These are phyloP conservation scores for Erinaceus europaeus DNA, from an alignment of 2,113 vertebrate species.

Conservation along the genomic window DNA sequence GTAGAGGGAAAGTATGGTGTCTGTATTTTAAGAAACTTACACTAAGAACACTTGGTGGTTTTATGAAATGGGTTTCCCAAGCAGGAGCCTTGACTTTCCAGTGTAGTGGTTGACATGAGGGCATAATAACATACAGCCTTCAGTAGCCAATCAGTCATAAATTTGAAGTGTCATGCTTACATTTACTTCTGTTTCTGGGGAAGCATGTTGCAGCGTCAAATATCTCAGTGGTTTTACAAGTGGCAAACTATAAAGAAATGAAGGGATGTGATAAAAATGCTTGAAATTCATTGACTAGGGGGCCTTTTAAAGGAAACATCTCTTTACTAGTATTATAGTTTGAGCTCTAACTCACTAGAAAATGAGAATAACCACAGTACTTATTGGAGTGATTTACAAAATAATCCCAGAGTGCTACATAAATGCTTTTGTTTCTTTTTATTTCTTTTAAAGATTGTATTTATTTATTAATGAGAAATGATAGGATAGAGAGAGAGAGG, in stretches of 20 bases:
- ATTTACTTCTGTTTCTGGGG: conserved; percentile 60
- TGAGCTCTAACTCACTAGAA: neutral
- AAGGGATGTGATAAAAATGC: conserved; percentile 34
- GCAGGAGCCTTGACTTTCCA: neutral
- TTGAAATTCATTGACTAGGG: conserved; percentile 11
- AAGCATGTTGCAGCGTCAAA: conserved; percentile 24
- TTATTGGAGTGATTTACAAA: conserved; percentile 18
- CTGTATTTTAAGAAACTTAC: conserved; percentile 29
- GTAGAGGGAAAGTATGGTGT: conserved; percentile 19
- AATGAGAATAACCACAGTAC: neutral
- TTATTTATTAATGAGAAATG: too few species aligned
- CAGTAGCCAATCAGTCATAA: conserved; percentile 9
- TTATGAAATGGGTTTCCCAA: conserved; percentile 31
- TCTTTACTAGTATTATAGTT: neutral
- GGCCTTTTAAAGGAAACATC: conserved; percentile 28
- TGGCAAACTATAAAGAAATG: conserved; percentile 35
- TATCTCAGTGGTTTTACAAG: conserved; percentile 37
- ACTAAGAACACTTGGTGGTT: neutral
- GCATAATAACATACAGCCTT: neutral
- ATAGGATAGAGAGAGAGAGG: too few species aligned
- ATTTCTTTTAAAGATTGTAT: too few species aligned
- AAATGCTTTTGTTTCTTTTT: conserved; percentile 47
- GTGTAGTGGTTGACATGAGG: neutral
- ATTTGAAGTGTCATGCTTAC: conserved; percentile 31
- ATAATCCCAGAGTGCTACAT: neutral